These are phyloP conservation scores for Potamilus streckersoni DNA, from an alignment of 1,140 invertebrate genomes.

Conservation along the genomic window DNA sequence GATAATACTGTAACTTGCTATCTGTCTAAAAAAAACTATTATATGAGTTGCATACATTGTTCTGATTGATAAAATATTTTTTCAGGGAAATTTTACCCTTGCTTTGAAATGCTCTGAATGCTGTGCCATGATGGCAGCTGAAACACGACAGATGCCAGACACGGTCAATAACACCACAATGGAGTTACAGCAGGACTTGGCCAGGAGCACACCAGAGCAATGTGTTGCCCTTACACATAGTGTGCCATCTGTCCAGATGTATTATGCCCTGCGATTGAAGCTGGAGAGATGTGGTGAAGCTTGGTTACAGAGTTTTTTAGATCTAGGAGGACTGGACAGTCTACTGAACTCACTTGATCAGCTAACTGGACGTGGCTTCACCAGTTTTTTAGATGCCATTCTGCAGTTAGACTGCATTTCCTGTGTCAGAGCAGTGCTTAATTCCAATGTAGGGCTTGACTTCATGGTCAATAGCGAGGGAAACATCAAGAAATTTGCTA, in stretches of 20 bases:
- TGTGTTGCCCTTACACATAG: conserved; percentile 34
- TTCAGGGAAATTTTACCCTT: no score
- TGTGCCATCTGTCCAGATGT: conserved; percentile 37
- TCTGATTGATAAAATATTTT: no score
- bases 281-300: conserved; percentile 39
- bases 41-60: no score
- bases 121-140: no score
- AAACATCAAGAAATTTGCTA: conserved; percentile 41
- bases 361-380: conserved; percentile 39
- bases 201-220: conserved; percentile 21
- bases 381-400: conserved; percentile 53
- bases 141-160: neutral
- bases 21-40: no score
- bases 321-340: conserved; percentile 43
- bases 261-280: conserved; percentile 45
- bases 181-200: conserved; percentile 33
- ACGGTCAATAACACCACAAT: conserved; percentile 23
- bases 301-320: conserved; percentile 49
- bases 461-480: conserved; percentile 29
- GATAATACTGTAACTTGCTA: no score
- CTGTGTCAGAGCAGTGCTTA: conserved; percentile 46
- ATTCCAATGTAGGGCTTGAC: conserved; percentile 42
- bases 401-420: conserved; percentile 52
- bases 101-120: no score
- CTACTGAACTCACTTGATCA: conserved; percentile 48